Conservation (phyloP, 1,140 invertebrate genomes). For the Tetragonula clypearis region DNA sequence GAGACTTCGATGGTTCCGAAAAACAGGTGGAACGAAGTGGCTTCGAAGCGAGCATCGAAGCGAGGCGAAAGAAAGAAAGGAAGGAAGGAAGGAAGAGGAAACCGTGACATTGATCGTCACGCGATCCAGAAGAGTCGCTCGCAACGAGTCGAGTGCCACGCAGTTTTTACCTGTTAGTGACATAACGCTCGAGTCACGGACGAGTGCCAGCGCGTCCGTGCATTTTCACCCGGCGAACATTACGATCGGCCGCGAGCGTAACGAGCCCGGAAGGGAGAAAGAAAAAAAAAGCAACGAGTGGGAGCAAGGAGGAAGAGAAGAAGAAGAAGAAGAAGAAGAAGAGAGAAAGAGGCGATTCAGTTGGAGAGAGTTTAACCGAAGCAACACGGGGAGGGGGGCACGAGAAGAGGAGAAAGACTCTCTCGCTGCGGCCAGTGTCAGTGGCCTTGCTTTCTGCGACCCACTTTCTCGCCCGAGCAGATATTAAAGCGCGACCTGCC, state of each 20-base stretch:
- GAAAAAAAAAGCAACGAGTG: too few species aligned
- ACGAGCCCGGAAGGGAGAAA: conserved; percentile 25
- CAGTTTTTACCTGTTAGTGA: conserved; percentile 58
- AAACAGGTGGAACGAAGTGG: background rate
- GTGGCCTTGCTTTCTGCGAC: conserved; percentile 82
- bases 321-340: background rate
- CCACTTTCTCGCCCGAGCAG: conserved; percentile 76
- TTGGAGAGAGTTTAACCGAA: conserved; percentile 57
- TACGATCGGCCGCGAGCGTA: conserved; percentile 59
- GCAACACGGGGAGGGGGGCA: conserved; percentile 46
- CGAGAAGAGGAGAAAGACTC: conserved; percentile 66
- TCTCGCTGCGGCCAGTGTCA: conserved; percentile 77
- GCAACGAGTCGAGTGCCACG: conserved; percentile 34
- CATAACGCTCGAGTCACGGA: conserved; percentile 57
- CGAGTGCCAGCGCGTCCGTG: conserved; percentile 38
- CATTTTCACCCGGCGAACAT: conserved; percentile 57
- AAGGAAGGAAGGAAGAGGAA: background rate
- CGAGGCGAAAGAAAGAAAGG: conserved; percentile 11
- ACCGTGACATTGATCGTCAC: conserved; percentile 50
- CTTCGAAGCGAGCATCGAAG: background rate
- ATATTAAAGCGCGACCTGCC: conserved; percentile 28
- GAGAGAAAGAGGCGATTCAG: conserved; percentile 52
- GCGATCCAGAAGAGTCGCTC: conserved; percentile 27
- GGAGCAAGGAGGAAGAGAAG: conserved; percentile 21
- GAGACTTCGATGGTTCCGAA: background rate